Evolutionary conservation across 2,113 vertebrate genomes (phyloP), one percentile per base, ranked within the genome.

Genomic region (Xenotilapia longispinis): DNA sequence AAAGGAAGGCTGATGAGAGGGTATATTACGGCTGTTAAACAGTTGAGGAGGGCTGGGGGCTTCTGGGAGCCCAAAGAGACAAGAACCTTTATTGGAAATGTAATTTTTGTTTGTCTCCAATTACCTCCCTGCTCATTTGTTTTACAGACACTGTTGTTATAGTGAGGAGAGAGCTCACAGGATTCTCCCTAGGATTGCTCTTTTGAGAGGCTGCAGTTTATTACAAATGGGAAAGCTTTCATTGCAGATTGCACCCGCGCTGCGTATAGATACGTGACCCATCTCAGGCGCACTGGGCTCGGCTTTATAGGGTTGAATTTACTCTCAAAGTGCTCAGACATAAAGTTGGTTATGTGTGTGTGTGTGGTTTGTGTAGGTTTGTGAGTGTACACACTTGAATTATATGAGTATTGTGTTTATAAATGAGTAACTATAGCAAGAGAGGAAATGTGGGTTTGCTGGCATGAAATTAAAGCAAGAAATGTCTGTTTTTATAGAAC

Each of bases 81-180:
- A 91, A 89, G 81, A 95, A 85, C 94, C 95, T 96, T 97, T 96
- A 97, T 96, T 97, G 96, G 96, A 96, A 96, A 96, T 96, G 95
- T 96, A 96, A 96, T 96, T 96, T 96, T 96, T 96, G 96, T 96
- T 96, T 96, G 95, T 94, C 95, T 95, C 93, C 96, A 96, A 96
- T 96, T 96, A 96, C 95, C 95, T 94, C 91, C 94, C 93, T 47
- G 82, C 96, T 96, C 95, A 95, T 97, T 96, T 96, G 95, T 96
- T 97, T 94, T 94, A 95, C 92, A 88, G 87, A 94, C 80, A 75
- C 88, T 90, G 95, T 90, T 89, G 90, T 94, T 95, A 90, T 92
- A 87, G 95, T 38, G 84, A 87, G 82, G 83, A 87, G 81, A 84
- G 89, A 89, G 91, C 73, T 87, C 38, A 84, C 31, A 70, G 82